Base-by-base conservation (phyloP, 2,113 vertebrate genomes). In the Mesembrinibis cayennensis region DNA sequence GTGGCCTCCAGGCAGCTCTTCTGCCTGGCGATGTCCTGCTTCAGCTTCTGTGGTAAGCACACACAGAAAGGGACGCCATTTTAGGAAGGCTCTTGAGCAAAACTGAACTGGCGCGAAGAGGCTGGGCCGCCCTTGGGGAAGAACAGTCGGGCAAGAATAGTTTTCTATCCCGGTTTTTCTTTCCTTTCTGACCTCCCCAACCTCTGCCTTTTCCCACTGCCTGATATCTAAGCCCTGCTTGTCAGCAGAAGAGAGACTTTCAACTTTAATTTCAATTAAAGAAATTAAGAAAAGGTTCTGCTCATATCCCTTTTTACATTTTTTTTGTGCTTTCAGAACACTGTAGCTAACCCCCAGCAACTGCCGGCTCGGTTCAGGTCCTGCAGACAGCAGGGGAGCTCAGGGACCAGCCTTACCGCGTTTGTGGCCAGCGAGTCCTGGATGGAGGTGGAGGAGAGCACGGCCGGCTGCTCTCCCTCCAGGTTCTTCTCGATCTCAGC, bases 1-100 rank as follows among this genome's bases (percentile, higher is more conserved):
- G 99, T 99, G 69, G 99, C 98, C 5, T 99, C 99, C 90, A 99
- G 98, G 53, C 99, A 99, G 98, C 99, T 99, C 96, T 98, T 99
- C 63, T 99, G 98, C 77, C 99, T 98, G 76, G 99, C 98, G 5
- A 99, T 98, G 97, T 99, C 99, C 97, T 99, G 99, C 30, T 99
- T 99, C 73, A 99, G 97, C 98, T 99, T 99, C 99, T 99, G 98
- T 2, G 23, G 87, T 13, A 23, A 49, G 86, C 45, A 95, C 38
- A 52, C 0, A 7, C 3, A 23, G 25, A 87, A 7, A 95, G 56
- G 40, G 65, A 94, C 13, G 49, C 38, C 7, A 23, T 55, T 53
- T 70, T 30, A 73, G 78, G 55, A 32, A 79, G 62, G 61, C n/a
- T 76, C 50, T 32, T 1, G 8, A 79, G 90, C 44, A 52, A 65